Evolutionary conservation across 2,797 vertebrate species (phyloP).

Genomic region (Paguma larvata): DNA sequence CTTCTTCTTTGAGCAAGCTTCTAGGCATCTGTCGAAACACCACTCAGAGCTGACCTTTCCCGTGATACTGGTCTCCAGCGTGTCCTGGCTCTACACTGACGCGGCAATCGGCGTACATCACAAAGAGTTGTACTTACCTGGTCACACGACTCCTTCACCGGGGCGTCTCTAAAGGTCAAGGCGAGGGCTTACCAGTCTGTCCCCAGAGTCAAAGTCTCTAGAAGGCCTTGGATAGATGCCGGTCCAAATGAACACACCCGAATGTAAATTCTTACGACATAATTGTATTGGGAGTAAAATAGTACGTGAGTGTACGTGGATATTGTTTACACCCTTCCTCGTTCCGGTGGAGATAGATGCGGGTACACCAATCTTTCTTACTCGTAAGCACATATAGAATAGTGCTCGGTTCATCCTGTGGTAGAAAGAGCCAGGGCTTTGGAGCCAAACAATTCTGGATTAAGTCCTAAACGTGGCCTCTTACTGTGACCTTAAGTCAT

Average conservation of each 20-base stretch:
- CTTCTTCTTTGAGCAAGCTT: slow-evolving; percentile 37
- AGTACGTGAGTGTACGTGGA: not conserved
- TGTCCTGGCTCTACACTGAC: not conserved
- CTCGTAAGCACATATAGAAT: not conserved
- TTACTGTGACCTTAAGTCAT: not conserved
- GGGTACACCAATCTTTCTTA: not conserved
- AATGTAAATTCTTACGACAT: not conserved
- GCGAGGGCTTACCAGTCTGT: not conserved
- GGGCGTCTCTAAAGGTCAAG: slow-evolving; percentile 1
- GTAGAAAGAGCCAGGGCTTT: not conserved
- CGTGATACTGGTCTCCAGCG: not conserved
- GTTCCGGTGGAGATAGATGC: not conserved
- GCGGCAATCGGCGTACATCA: not conserved
- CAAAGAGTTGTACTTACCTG: not conserved
- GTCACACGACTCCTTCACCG: not conserved
- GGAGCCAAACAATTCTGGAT: not conserved
- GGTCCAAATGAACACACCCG: not conserved
- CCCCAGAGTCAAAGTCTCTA: not conserved
- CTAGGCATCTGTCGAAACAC: slow-evolving; percentile 45
- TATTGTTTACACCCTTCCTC: slow-evolving; percentile 17
- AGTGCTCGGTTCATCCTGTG: not conserved
- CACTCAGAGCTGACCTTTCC: not conserved
- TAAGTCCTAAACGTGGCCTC: not conserved
- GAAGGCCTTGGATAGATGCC: not conserved
- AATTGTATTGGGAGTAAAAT: slow-evolving; percentile 8